Percentiles rank a stretch among this genome's conserved stretches.
Evolutionary conservation across 2,797 vertebrate species (phyloP).

Genomic region (Antrozous pallidus): DNA sequence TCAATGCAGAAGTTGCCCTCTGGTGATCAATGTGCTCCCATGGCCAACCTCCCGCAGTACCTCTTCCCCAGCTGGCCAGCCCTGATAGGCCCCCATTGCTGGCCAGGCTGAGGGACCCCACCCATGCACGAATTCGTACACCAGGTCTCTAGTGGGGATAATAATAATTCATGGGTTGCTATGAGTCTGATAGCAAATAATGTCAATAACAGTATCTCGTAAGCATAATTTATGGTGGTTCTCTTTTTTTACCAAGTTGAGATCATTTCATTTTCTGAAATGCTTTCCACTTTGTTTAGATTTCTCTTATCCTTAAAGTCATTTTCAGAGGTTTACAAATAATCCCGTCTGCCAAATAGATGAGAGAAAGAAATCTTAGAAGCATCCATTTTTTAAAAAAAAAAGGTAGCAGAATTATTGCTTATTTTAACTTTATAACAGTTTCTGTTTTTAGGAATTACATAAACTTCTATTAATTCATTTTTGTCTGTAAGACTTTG

Average conservation of each 20-base stretch:
- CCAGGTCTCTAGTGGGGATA: neutral
- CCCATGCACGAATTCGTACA: too few relatives aligned
- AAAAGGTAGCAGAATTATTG: neutral
- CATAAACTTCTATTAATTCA: neutral
- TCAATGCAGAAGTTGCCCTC: too few relatives aligned
- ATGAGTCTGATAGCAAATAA: neutral
- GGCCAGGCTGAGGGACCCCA: too few relatives aligned
- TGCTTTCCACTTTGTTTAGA: slow-evolving; percentile 3
- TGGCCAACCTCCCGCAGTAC: too few relatives aligned
- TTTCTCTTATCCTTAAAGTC: neutral
- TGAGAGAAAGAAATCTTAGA: neutral
- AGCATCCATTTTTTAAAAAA: slow-evolving; percentile 35
- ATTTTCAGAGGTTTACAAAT: neutral
- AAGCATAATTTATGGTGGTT: neutral
- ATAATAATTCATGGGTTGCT: neutral
- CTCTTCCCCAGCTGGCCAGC: too few relatives aligned
- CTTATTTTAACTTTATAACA: slow-evolving; percentile 4
- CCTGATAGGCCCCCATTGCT: too few relatives aligned
- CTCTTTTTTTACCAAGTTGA: neutral
- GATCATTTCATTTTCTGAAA: neutral
- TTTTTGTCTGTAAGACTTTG: neutral
- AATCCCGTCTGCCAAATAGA: neutral
- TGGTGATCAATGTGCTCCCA: too few relatives aligned
- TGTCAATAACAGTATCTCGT: neutral
- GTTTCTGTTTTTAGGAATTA: neutral